Evolutionary conservation across 2,888 invertebrate genomes (phyloP).

Genomic region (Carcina quercana): DNA sequence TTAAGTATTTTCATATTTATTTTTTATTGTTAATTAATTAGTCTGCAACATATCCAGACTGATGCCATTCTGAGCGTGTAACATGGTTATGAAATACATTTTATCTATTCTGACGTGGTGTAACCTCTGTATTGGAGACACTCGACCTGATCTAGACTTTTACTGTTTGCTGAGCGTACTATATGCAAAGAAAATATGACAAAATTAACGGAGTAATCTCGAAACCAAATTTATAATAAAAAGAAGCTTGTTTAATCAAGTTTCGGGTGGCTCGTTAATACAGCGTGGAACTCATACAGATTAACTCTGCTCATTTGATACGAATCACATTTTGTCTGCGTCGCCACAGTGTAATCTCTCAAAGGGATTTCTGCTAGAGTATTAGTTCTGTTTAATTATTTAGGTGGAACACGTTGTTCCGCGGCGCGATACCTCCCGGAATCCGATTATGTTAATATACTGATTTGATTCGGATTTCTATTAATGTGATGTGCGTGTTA

Average conservation of each 20-base stretch:
- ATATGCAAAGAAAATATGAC: too few relatives aligned
- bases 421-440: neutral
- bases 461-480: neutral
- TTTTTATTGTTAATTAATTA: too few relatives aligned
- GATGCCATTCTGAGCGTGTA: too few relatives aligned
- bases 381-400: constrained; percentile 4
- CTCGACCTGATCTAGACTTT: too few relatives aligned
- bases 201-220: too few relatives aligned
- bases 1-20: too few relatives aligned
- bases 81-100: too few relatives aligned
- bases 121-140: too few relatives aligned
- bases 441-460: neutral
- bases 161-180: too few relatives aligned
- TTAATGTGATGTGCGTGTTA: neutral
- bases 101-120: too few relatives aligned
- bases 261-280: constrained; percentile 9
- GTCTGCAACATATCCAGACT: too few relatives aligned
- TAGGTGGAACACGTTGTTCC: neutral
- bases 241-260: constrained; percentile 1
- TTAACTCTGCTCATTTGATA: constrained; percentile 14
- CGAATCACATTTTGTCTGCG: constrained; percentile 13
- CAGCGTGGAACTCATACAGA: constrained; percentile 19
- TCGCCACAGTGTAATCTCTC: constrained; percentile 14
- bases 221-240: too few relatives aligned
- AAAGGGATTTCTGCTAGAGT: constrained; percentile 13